Evolutionary conservation across 2,888 invertebrate genomes (phyloP), one percentile per base, ranked within the genome.

Genomic region (Parnassius glacialis): DNA sequence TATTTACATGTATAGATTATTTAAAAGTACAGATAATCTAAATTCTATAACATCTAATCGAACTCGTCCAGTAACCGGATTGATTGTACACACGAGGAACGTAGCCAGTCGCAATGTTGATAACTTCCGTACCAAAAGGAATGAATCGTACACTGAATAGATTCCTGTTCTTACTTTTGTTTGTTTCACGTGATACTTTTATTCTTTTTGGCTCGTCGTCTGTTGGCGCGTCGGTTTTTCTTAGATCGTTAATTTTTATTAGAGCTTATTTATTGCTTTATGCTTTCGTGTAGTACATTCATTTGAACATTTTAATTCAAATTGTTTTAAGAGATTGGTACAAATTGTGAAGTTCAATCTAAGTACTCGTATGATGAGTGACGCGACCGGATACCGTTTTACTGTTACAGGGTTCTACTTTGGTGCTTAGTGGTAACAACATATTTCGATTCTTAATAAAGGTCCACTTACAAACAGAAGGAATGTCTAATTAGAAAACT

Each of bases 51-150:
- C 45, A 51, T 52, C 59, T 56, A 52, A 56, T 61, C 61, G 41
- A 51, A 44, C 34, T 45, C 44, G 52, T 44, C 67, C 65, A 69
- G 75, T 74, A 79, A 75, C 73, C 73, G 68, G 76, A 75, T 74
- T 74, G 68, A 77, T 80, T 78, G 76, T 78, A 58, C 61, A 60
- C 52, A 66, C 63, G 42, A 74, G 84, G 60, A 59, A 65, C 63
- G 43, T 74, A 85, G 86, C 87, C 86, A 84, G 87, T 88, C 78
- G 79, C 81, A 83, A 81, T 76, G 77, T 77, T 83, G 84, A 84
- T 84, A 85, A 83, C 85, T 88, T 87, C 85, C 86, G 85, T 81
- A 79, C 77, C 76, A 67, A 71, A 80, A 84, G 83, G 79, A 84
- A 81, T 84, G 82, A 83, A 79, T 82, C 79, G 81, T 81, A 78